phyloP scores from a whole-genome alignment of 2,797 vertebrate species.

The Spea hammondii region DNA sequence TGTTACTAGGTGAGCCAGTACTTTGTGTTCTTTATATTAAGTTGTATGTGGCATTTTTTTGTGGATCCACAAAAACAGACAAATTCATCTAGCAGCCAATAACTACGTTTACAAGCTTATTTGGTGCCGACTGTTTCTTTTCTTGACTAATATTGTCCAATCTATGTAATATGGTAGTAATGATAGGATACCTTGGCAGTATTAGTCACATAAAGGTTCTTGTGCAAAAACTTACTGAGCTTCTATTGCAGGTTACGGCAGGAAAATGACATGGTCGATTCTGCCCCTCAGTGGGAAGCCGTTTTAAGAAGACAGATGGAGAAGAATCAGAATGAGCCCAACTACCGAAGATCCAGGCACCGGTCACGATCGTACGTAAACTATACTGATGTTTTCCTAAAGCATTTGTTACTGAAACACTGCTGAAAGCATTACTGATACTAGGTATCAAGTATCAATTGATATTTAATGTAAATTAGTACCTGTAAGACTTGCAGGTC shows the following conservation, averaged over 20 bases:
- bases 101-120: not conserved
- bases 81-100: not conserved
- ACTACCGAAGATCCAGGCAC: conserved; percentile 77
- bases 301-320: conserved; percentile 80
- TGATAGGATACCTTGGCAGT: not conserved
- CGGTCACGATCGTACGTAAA: conserved; percentile 84
- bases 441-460: too few relatives aligned
- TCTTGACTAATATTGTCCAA: not conserved
- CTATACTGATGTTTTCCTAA: not conserved
- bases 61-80: not conserved
- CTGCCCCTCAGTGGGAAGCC: conserved; percentile 80
- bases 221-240: conserved; percentile 16
- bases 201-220: conserved; percentile 15
- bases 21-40: too few relatives aligned
- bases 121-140: not conserved
- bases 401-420: too few relatives aligned
- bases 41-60: too few relatives aligned
- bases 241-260: conserved; percentile 70
- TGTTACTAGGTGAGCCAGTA: too few relatives aligned
- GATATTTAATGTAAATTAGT: too few relatives aligned
- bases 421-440: too few relatives aligned
- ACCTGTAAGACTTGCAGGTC: too few relatives aligned
- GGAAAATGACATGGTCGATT: conserved; percentile 79
- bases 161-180: conserved; percentile 20
- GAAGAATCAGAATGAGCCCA: conserved; percentile 72